Evolutionary conservation across 92 coral and sea anemone species (phyloP).

Genomic region (Desmophyllum pertusum): DNA sequence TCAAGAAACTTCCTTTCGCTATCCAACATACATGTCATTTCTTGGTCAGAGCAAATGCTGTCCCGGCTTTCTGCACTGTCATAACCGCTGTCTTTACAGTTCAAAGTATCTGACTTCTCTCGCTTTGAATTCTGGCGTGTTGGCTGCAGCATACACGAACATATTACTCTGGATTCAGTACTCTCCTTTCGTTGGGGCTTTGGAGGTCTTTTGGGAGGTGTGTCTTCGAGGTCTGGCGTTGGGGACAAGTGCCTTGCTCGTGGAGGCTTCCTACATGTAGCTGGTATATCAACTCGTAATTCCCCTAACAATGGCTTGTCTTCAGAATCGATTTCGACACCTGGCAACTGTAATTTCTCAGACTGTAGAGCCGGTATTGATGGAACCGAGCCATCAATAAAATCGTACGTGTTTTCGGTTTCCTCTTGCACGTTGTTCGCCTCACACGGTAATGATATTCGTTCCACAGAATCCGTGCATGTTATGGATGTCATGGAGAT

Average conservation of each 20-base stretch:
- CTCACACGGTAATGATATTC: not conserved
- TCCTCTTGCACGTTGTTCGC: not conserved
- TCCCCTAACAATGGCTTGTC: not conserved
- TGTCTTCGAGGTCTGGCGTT: not conserved
- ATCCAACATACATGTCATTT: not conserved
- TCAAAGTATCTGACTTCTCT: not conserved
- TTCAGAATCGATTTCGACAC: not conserved
- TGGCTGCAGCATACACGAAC: not conserved
- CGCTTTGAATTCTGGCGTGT: not conserved
- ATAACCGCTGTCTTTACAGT: slow-evolving; percentile 18
- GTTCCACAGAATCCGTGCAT: not conserved
- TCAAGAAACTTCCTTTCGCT: not conserved
- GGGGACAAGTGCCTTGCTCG: not conserved
- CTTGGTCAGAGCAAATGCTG: not conserved
- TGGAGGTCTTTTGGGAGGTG: slow-evolving; percentile 17
- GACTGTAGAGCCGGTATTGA: not conserved
- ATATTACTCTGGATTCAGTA: not conserved
- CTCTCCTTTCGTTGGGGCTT: not conserved
- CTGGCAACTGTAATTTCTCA: not conserved
- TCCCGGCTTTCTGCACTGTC: slow-evolving; percentile 20
- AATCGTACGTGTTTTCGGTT: not conserved
- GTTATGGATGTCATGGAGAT: too few species aligned
- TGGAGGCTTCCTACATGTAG: not conserved
- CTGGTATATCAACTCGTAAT: not conserved
- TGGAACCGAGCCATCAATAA: not conserved